Base-by-base conservation (phyloP, 2,113 vertebrate genomes). In the Recurvirostra avosetta region DNA sequence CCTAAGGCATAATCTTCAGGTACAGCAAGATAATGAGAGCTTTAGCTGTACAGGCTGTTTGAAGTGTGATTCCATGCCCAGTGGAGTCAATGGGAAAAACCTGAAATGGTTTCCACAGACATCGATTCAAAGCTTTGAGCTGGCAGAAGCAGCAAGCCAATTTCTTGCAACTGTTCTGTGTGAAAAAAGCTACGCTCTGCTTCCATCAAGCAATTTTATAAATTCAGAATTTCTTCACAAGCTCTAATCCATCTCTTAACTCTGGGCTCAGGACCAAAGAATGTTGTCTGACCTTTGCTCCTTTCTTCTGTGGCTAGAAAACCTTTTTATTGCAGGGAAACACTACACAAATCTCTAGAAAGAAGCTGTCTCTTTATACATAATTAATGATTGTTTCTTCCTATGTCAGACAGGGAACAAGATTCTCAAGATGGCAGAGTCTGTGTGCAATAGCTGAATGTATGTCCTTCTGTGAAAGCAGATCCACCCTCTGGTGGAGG, bases 1-100 rank as follows among this genome's bases (percentile, higher is more conserved):
- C 86, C 78, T 71, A 86, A 94, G 87, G 80, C 73, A 81, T 94
- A 74, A 86, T 92, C 82, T 94, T 93, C 75, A 91, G 86, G 78
- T 94, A 81, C 47, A 84, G 61, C 26, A 68, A 86, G 85, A 84
- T 93, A 94, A 86, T 86, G 92, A 67, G 75, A 88, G 59, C 59
- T 90, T 80, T 77, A 90, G 72, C 65, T 70, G 2, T 80, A 30
- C 16, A 56, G 59, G 47, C 85, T 86, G 63, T 92, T 90, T 92
- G 88, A 94, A 91, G 87, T 36, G 6, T 65, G 52, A 81, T 93
- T 93, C 88, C 41, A 45, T 94, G 85, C 74, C 81, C 86, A 95
- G 61, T 95, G 81, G 78, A 88, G 71, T 89, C 85, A 93, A 14
- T 79, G 55, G 80, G 45, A 93, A 92, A 94, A 93, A 49, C 49